A percentile compares a stretch with the other conserved stretches of the same genome.
Evolutionary conservation across 2,888 invertebrate genomes (phyloP).

Genomic region (Cephus rjabovi): DNA sequence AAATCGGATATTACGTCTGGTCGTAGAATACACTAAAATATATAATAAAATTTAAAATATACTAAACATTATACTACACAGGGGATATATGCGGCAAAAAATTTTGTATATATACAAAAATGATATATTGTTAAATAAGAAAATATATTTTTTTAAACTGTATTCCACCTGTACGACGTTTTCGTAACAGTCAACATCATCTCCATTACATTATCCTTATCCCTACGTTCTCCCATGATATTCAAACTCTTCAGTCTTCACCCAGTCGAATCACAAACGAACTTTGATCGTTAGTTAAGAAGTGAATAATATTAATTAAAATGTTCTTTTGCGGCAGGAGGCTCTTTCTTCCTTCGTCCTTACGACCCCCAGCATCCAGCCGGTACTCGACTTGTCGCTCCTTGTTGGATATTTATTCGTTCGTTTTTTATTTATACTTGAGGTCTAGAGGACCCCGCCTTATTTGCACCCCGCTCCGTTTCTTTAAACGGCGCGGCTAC

Average conservation of each 20-base stretch:
- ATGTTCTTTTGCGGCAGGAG: conserved; percentile 57
- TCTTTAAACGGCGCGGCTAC: conserved; percentile 26
- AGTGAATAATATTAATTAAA: conserved; percentile 66
- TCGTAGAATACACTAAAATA: no score
- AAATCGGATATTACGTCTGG: no score
- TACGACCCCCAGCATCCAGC: conserved; percentile 22
- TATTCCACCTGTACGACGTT: no score
- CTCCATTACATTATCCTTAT: background rate
- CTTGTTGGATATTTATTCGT: conserved; percentile 64
- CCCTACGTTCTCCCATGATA: conserved; percentile 2
- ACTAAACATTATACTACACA: no score
- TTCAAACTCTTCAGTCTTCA: conserved; percentile 5
- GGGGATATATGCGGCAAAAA: no score
- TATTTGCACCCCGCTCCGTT: conserved; percentile 47
- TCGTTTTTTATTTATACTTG: conserved; percentile 64
- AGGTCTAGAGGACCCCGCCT: conserved; percentile 56
- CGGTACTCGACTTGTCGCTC: conserved; percentile 56
- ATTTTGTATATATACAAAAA: no score
- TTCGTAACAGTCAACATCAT: background rate
- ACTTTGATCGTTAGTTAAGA: conserved; percentile 61
- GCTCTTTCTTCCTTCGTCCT: conserved; percentile 10
- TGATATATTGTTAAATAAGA: no score
- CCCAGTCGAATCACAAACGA: conserved; percentile 17
- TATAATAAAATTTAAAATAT: no score
- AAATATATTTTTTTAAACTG: no score